Evolutionary conservation across 2,113 vertebrate genomes (phyloP).

Genomic region (Grammomys dolichurus): DNA sequence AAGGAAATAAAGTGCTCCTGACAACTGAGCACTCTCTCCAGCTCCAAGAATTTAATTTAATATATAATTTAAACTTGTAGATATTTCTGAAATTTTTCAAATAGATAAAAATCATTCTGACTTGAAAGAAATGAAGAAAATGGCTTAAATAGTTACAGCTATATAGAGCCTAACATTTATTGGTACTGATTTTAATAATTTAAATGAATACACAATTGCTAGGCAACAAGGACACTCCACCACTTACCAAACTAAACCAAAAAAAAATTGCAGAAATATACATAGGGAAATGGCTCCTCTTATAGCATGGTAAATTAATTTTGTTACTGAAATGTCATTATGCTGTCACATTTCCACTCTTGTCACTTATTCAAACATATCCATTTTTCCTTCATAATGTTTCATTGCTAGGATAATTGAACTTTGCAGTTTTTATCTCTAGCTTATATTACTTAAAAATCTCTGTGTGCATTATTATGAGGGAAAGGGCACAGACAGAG

Average conservation of each 20-base stretch:
- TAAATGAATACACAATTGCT: slow-evolving; percentile 75
- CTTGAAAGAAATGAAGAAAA: slow-evolving; percentile 52
- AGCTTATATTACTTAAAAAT: slow-evolving; percentile 84
- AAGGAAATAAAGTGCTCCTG: neutral
- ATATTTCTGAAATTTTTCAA: slow-evolving; percentile 40
- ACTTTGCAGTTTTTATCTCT: slow-evolving; percentile 82
- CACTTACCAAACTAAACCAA: slow-evolving; percentile 62
- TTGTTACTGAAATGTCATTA: slow-evolving; percentile 76
- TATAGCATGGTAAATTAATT: slow-evolving; percentile 78
- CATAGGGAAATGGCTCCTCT: slow-evolving; percentile 54
- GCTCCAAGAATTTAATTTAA: slow-evolving; percentile 1
- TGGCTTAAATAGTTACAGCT: slow-evolving; percentile 53
- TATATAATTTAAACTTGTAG: slow-evolving; percentile 43
- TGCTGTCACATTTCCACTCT: slow-evolving; percentile 77
- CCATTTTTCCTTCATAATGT: slow-evolving; percentile 76
- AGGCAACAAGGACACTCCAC: slow-evolving; percentile 61
- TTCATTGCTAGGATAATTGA: slow-evolving; percentile 82
- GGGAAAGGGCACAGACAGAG: slow-evolving; percentile 80
- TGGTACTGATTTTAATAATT: slow-evolving; percentile 74
- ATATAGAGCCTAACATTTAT: slow-evolving; percentile 61
- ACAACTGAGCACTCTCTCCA: too few species aligned
- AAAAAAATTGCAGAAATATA: slow-evolving; percentile 51
- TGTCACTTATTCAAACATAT: slow-evolving; percentile 79
- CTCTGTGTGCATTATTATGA: slow-evolving; percentile 79
- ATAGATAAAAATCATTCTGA: slow-evolving; percentile 53